Percentiles rank a stretch among this genome's conserved stretches.
phyloP scores from a whole-genome alignment of 92 coral and sea anemone species.

The Epizoanthus ramosus region DNA sequence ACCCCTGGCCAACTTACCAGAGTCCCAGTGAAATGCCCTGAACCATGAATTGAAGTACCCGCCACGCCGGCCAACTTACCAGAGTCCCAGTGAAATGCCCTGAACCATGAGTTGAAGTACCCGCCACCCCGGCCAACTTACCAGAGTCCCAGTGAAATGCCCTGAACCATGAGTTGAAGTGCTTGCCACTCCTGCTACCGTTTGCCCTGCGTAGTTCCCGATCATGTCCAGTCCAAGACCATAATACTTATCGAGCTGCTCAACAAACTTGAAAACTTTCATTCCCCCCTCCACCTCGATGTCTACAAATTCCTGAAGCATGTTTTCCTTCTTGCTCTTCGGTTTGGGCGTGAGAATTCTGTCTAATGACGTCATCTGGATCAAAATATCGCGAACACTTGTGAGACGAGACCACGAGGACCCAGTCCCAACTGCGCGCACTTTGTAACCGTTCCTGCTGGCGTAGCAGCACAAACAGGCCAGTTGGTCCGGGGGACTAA shows the following conservation, averaged over 20 bases:
- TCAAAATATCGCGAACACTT: slow-evolving; percentile 72
- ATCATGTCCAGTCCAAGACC: slow-evolving; percentile 72
- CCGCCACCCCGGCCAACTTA: slow-evolving; percentile 11
- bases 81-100: slow-evolving; percentile 59
- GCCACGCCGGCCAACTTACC: slow-evolving; percentile 39
- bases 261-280: slow-evolving; percentile 61
- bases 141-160: slow-evolving; percentile 66
- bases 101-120: too few species aligned
- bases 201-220: slow-evolving; percentile 78
- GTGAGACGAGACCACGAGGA: slow-evolving; percentile 79
- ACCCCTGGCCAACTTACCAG: slow-evolving; percentile 42
- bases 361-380: slow-evolving; percentile 72
- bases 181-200: slow-evolving; percentile 73
- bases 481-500: slow-evolving; percentile 61
- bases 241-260: slow-evolving; percentile 55
- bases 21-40: slow-evolving; percentile 55
- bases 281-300: slow-evolving; percentile 81
- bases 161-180: slow-evolving; percentile 80
- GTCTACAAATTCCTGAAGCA: slow-evolving; percentile 43
- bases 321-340: slow-evolving; percentile 43
- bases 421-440: slow-evolving; percentile 79
- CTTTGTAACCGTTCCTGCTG: slow-evolving; percentile 57
- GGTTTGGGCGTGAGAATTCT: slow-evolving; percentile 67
- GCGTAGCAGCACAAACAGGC: slow-evolving; percentile 73
- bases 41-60: too few species aligned